Conservation (phyloP, 2,888 invertebrate genomes). For the Taphrorychus bicolor region DNA sequence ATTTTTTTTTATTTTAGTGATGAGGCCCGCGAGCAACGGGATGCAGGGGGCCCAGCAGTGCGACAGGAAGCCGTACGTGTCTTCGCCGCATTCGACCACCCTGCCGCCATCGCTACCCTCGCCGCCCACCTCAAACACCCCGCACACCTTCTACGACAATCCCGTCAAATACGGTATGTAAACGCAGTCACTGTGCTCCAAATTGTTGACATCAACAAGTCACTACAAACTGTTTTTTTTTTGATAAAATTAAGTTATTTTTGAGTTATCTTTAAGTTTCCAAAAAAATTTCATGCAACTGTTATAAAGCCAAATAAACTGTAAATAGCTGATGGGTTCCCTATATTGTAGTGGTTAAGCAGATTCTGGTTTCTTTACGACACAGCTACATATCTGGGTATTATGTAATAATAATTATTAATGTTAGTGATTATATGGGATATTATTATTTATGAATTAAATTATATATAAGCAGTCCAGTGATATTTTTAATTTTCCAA, state of each 20-base stretch:
- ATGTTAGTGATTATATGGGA: neutral
- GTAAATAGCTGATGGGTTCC: neutral
- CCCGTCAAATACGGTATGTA: slow-evolving; percentile 53
- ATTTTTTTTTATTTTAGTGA: slow-evolving; percentile 52
- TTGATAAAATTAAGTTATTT: neutral
- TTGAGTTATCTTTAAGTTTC: neutral
- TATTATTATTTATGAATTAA: neutral
- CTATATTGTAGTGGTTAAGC: too few relatives aligned
- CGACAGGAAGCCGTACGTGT: slow-evolving; percentile 67
- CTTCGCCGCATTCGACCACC: slow-evolving; percentile 61
- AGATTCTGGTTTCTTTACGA: too few relatives aligned
- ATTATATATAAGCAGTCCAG: too few relatives aligned
- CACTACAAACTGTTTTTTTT: too few relatives aligned
- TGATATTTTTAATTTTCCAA: neutral
- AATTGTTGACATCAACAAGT: too few relatives aligned
- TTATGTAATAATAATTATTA: neutral
- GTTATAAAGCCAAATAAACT: neutral
- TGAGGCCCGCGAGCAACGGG: slow-evolving; percentile 53
- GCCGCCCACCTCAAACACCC: slow-evolving; percentile 52
- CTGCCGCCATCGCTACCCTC: slow-evolving; percentile 60
- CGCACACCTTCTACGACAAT: slow-evolving; percentile 56
- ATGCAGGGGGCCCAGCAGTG: slow-evolving; percentile 59
- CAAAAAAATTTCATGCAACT: neutral
- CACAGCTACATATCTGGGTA: too few relatives aligned
- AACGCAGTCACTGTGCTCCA: too few relatives aligned